Percentiles rank a stretch among this genome's conserved stretches.
Evolutionary conservation across 1,140 invertebrate species (phyloP).

Genomic region (Andrena cerasifolii): DNA sequence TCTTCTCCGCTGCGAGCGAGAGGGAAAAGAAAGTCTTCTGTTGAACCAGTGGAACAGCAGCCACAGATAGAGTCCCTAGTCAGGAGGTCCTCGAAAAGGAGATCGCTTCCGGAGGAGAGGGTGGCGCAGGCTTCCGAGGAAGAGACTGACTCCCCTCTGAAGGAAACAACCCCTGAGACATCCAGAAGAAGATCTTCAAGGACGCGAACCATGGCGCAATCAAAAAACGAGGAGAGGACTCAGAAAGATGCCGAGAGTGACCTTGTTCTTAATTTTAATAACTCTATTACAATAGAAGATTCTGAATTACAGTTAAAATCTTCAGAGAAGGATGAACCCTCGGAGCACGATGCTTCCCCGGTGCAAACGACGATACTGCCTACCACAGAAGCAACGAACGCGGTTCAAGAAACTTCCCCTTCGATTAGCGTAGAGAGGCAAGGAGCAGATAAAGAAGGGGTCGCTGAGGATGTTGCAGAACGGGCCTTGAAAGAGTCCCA

Average conservation of each 20-base stretch:
- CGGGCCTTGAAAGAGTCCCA: not conserved
- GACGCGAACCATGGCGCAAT: not conserved
- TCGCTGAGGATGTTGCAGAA: not conserved
- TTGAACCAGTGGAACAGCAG: not conserved
- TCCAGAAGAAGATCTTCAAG: conserved; percentile 18
- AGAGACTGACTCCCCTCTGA: not conserved
- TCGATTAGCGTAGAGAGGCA: not conserved
- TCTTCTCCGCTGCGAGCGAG: no score
- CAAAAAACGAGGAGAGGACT: not conserved
- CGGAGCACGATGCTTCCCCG: not conserved
- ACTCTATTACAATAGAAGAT: not conserved
- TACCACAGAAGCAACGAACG: not conserved
- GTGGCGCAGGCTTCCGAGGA: not conserved
- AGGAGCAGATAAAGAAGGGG: not conserved
- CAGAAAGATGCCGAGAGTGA: not conserved
- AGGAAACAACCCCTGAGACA: not conserved
- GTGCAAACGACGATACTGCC: not conserved
- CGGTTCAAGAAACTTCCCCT: not conserved
- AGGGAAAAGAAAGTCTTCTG: not conserved
- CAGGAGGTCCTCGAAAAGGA: conserved; percentile 11
- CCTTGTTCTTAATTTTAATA: no score
- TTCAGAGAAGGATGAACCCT: not conserved
- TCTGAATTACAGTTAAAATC: not conserved
- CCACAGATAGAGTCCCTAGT: not conserved
- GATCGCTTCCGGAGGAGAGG: not conserved